phyloP scores from a whole-genome alignment of 2,797 vertebrate species.

The Parotocinclus haroldoi region DNA sequence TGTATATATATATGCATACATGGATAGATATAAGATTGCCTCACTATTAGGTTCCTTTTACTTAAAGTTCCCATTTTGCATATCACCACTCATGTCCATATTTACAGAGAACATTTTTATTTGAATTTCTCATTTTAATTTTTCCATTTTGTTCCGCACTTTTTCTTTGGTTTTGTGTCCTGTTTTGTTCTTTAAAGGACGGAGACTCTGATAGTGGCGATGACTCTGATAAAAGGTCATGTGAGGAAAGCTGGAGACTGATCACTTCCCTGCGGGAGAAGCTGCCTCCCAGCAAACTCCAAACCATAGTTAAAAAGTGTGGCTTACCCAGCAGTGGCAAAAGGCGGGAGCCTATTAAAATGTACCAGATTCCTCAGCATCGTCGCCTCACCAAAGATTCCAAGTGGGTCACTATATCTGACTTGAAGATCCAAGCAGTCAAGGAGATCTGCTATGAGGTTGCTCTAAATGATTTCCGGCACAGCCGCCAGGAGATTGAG shows the following conservation, averaged over 20 bases:
- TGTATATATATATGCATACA: no score
- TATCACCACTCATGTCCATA: conserved; percentile 74
- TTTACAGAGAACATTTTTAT: conserved; percentile 64
- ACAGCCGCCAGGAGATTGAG: conserved; percentile 96
- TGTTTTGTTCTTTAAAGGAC: conserved; percentile 96
- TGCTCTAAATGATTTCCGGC: conserved; percentile 95
- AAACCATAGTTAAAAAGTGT: conserved; percentile 99
- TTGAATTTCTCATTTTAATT: conserved; percentile 66
- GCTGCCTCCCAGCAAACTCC: conserved; percentile 98
- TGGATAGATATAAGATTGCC: no score
- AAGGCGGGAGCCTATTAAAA: conserved; percentile 92
- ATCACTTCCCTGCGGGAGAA: conserved; percentile 99
- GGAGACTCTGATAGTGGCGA: conserved; percentile 99
- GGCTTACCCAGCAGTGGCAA: conserved; percentile 98
- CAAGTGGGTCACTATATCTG: conserved; percentile 98
- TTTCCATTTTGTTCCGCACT: conserved; percentile 77
- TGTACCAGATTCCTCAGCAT: conserved; percentile 96
- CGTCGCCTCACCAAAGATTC: conserved; percentile 97
- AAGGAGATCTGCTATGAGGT: conserved; percentile 99
- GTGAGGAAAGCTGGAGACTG: conserved; percentile 99
- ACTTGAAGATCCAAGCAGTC: conserved; percentile 98
- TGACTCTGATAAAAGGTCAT: conserved; percentile 99
- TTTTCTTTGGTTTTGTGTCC: conserved; percentile 75
- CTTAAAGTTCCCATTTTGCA: conserved; percentile 72
- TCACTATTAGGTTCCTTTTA: no score